phyloP scores from a whole-genome alignment of 2,797 vertebrate species.

The Muraenolepis orangiensis region DNA sequence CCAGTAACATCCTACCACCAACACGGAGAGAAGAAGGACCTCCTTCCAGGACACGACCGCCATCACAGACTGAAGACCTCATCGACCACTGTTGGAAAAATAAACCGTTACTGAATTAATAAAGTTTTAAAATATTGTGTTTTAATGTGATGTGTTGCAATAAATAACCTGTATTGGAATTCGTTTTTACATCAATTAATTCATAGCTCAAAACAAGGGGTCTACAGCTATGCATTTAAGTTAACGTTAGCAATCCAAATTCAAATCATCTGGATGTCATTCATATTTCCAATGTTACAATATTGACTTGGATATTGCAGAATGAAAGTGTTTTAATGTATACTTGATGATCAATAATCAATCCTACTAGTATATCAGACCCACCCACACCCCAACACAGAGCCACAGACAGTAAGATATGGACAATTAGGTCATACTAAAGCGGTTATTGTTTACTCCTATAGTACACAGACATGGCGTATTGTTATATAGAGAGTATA shows the following conservation, averaged over 20 bases:
- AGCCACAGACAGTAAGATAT: neutral
- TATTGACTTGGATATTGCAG: neutral
- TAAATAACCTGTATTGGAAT: no score
- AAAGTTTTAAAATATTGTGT: neutral
- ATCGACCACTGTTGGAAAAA: constrained; percentile 67
- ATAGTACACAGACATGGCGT: neutral
- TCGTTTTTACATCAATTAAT: no score
- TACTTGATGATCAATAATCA: no score
- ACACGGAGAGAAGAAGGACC: constrained; percentile 81
- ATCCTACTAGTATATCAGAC: neutral
- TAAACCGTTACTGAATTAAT: neutral
- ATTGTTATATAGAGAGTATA: neutral
- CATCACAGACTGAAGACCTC: constrained; percentile 80
- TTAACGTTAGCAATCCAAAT: no score
- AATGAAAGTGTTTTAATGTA: neutral
- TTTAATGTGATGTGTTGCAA: no score
- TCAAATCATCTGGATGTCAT: neutral
- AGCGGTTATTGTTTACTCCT: no score
- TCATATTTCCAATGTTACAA: neutral
- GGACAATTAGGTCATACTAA: neutral
- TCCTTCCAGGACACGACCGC: constrained; percentile 88
- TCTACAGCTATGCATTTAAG: no score
- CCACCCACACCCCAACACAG: neutral
- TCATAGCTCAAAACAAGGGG: neutral
- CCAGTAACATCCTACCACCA: constrained; percentile 94